phyloP scores from a whole-genome alignment of 2,113 vertebrate genomes.

The Leptocoma aspasia region DNA sequence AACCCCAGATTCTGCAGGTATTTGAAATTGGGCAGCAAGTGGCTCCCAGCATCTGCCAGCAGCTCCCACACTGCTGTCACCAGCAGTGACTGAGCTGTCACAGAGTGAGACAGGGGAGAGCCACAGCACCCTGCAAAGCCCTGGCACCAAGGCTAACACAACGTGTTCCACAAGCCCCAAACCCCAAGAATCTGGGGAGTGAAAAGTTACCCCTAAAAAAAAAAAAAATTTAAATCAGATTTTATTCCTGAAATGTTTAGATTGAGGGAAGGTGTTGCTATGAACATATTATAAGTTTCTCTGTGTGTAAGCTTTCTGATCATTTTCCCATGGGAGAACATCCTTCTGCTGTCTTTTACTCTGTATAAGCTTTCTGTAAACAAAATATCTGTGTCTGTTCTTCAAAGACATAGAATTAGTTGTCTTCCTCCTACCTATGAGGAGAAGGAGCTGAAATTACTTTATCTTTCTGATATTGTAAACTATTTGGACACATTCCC shows the following conservation, averaged over 20 bases:
- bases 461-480: too few species aligned
- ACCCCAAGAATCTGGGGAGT: background rate
- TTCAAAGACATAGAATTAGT: too few species aligned
- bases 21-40: background rate
- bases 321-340: too few species aligned
- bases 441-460: too few species aligned
- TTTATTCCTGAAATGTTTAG: background rate
- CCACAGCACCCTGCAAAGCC: background rate
- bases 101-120: background rate
- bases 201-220: background rate
- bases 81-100: background rate
- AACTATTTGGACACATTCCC: too few species aligned
- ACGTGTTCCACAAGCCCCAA: background rate
- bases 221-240: background rate
- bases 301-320: too few species aligned
- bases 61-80: conserved; percentile 1
- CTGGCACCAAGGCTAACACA: background rate
- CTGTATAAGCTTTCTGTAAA: too few species aligned
- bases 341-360: too few species aligned
- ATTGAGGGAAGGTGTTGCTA: too few species aligned
- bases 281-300: too few species aligned
- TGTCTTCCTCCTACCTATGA: too few species aligned
- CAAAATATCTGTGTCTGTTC: too few species aligned
- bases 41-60: background rate
- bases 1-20: background rate